Evolutionary conservation across 92 coral and sea anemone species (phyloP).

Genomic region (Phenganax stokvisi): DNA sequence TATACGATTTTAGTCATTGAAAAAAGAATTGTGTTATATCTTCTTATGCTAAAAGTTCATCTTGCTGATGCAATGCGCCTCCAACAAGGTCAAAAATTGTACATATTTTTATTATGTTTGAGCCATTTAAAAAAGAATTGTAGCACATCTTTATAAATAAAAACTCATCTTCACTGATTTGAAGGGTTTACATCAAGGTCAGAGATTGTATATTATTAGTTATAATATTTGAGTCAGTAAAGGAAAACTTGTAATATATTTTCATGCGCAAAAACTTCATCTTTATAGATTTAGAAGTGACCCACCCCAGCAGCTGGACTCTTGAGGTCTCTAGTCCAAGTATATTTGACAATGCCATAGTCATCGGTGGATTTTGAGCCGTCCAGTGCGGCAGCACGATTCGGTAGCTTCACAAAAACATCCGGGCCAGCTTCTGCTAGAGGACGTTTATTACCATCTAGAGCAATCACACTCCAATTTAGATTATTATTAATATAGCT

Average conservation of each 20-base stretch:
- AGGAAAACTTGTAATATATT: not conserved
- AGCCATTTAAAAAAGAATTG: too few species aligned
- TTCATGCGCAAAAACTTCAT: not conserved
- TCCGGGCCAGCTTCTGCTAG: conserved; percentile 87
- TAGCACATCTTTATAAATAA: too few species aligned
- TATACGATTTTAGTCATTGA: too few species aligned
- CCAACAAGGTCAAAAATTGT: too few species aligned
- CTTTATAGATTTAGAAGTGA: not conserved
- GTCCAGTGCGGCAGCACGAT: conserved; percentile 86
- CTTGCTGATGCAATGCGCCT: too few species aligned
- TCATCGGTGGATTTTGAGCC: conserved; percentile 83
- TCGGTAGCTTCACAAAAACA: conserved; percentile 85
- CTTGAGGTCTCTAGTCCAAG: conserved; percentile 82
- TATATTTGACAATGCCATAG: conserved; percentile 75
- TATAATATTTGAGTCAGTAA: too few species aligned
- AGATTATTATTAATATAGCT: not conserved
- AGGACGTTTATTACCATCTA: conserved; percentile 83
- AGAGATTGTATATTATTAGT: too few species aligned
- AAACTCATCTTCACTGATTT: too few species aligned
- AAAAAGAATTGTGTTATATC: too few species aligned
- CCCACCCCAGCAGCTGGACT: conserved; percentile 99
- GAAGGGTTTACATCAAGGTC: too few species aligned
- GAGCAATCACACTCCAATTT: not conserved
- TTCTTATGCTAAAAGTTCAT: too few species aligned
- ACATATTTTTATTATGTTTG: too few species aligned